Conservation (phyloP, 2,113 vertebrate species). For the Trogon melanurus region DNA sequence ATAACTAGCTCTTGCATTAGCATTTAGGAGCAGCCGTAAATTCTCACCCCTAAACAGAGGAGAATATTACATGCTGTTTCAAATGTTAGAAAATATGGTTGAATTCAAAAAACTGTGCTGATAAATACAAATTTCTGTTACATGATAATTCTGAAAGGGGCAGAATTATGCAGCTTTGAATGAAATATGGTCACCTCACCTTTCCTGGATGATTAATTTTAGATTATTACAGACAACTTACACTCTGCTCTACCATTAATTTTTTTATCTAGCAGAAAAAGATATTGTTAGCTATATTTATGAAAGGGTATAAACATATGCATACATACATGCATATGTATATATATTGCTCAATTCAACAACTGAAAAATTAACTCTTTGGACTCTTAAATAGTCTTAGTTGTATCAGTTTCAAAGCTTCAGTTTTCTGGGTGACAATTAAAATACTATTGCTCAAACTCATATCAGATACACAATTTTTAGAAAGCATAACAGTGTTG, state of each 20-base stretch:
- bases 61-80: background rate
- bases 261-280: conserved; percentile 1
- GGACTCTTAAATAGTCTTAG: background rate
- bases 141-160: conserved; percentile 19
- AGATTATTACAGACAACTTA: background rate
- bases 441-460: background rate
- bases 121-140: conserved; percentile 34
- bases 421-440: background rate
- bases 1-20: conserved; percentile 60
- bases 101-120: background rate
- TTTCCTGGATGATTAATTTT: conserved; percentile 31
- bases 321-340: background rate
- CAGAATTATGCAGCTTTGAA: conserved; percentile 47
- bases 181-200: conserved; percentile 47
- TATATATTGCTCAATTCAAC: background rate
- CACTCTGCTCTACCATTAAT: background rate
- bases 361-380: background rate
- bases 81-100: conserved; percentile 9
- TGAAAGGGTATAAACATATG: background rate
- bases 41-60: conserved; percentile 32
- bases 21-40: conserved; percentile 52
- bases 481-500: background rate
- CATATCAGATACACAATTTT: background rate
- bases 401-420: background rate
- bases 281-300: background rate